These are phyloP conservation scores for Chrysochloris asiatica DNA, from an alignment of 2,113 vertebrate genomes.

Conservation along the genomic window DNA sequence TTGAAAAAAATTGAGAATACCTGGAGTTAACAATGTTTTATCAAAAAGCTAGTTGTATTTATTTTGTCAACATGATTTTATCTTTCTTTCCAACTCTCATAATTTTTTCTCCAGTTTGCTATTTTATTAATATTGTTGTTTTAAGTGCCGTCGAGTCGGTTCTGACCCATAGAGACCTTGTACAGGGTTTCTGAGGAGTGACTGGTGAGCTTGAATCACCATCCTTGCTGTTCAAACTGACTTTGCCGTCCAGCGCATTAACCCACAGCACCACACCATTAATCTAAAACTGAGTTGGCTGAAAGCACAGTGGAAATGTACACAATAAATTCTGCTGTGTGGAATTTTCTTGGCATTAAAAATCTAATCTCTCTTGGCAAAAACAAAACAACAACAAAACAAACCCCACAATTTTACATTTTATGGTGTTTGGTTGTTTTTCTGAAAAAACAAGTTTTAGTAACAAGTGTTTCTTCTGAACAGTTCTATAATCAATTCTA, in stretches of 20 bases:
- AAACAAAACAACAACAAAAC: neutral
- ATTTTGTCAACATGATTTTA: no score
- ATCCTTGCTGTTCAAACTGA: no score
- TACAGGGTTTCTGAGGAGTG: no score
- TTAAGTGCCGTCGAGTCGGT: no score
- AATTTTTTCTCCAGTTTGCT: neutral
- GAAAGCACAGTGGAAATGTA: neutral
- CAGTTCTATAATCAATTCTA: neutral
- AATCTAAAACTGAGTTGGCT: neutral
- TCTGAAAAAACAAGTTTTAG: neutral
- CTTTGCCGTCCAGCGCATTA: no score
- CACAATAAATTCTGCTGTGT: neutral
- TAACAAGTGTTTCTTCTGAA: neutral
- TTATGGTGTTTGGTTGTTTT: slow-evolving; percentile 16
- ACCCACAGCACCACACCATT: no score
- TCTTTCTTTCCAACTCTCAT: neutral
- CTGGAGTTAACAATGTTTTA: neutral
- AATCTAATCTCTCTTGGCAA: neutral
- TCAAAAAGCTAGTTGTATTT: neutral
- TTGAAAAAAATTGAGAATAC: neutral
- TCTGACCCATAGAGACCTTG: no score
- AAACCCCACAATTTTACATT: neutral
- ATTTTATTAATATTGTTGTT: no score
- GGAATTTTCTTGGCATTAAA: neutral
- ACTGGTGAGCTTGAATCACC: no score